Evolutionary conservation across 2,797 vertebrate species (phyloP), one percentile per base, ranked within the genome.

Genomic region (Zenarchopterus dispar): DNA sequence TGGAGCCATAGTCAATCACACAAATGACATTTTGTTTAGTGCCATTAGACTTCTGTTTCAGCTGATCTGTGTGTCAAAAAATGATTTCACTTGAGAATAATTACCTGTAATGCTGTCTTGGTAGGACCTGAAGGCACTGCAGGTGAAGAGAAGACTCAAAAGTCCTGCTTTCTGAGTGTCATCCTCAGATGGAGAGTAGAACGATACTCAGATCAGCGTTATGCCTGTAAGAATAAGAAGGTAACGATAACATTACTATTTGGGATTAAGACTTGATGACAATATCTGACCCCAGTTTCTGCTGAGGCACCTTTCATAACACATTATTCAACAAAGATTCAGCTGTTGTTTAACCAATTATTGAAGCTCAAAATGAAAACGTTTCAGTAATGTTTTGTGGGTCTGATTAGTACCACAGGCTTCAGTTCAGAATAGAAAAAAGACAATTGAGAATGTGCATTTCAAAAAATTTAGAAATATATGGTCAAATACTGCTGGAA

Each of bases 81-180:
- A 47, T 48, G 18, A 43, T 52, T 22, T 23, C 16, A 41, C 42
- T 44, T 1, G 6, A 23, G 16, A 28, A 19, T 3, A 44, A 11
- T 86, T 87, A 94, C 93, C 92, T 90, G 74, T 84, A 85, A 24
- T 80, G 78, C 50, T 86, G 82, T 77, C 84, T 89, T 46, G 67
- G 80, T 59, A 62, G 70, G 67, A 61, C 64, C 75, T 76, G 67
- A 73, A 68, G 75, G 63, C 67, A 65, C 58, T 51, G 56, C 43
- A 64, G 63, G 23, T 31, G 67, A 71, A 42, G 56, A 55, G n/a
- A 33, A 21, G 60, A 72, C 67, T 77, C 70, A 49, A 26, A 61
- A 21, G 68, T 62, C 57, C 44, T 86, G 85, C 57, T 73, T 51
- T 74, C 75, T 59, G 9, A 72, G 42, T 48, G 46, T 75, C 91